Conservation (phyloP, 2,888 invertebrate genomes). For the Sinhomidia bicolor region DNA sequence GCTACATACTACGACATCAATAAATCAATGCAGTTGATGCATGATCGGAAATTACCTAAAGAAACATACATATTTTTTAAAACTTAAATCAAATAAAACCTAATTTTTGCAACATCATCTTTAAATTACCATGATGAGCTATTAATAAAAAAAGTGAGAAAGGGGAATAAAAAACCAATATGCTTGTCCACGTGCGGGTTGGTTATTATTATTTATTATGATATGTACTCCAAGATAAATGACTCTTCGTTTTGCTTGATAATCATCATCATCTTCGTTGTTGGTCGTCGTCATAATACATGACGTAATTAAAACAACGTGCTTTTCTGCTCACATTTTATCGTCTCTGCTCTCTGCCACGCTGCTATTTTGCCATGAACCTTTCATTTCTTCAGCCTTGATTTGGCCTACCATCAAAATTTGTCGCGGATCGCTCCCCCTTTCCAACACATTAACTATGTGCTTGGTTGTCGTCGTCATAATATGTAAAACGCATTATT, state of each 20-base stretch:
- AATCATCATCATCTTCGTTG: neutral
- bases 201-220: too few relatives aligned
- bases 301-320: slow-evolving; percentile 58
- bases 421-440: slow-evolving; percentile 10
- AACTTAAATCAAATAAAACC: too few relatives aligned
- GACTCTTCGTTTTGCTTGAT: neutral
- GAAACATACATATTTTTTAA: too few relatives aligned
- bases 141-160: too few relatives aligned
- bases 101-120: too few relatives aligned
- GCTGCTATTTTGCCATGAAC: slow-evolving; percentile 55
- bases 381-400: slow-evolving; percentile 32
- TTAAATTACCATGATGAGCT: too few relatives aligned
- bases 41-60: too few relatives aligned
- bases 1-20: too few relatives aligned
- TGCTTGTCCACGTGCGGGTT: too few relatives aligned
- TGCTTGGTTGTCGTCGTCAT: neutral
- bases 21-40: too few relatives aligned
- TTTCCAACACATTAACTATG: neutral
- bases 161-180: too few relatives aligned
- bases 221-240: neutral
- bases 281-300: slow-evolving; percentile 44
- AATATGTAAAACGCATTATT: slow-evolving; percentile 6
- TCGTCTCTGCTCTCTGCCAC: neutral
- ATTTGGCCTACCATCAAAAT: slow-evolving; percentile 55
- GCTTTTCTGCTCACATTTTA: neutral